Base-by-base conservation (phyloP, 2,113 vertebrate species). In the Cyprinus carpio region DNA sequence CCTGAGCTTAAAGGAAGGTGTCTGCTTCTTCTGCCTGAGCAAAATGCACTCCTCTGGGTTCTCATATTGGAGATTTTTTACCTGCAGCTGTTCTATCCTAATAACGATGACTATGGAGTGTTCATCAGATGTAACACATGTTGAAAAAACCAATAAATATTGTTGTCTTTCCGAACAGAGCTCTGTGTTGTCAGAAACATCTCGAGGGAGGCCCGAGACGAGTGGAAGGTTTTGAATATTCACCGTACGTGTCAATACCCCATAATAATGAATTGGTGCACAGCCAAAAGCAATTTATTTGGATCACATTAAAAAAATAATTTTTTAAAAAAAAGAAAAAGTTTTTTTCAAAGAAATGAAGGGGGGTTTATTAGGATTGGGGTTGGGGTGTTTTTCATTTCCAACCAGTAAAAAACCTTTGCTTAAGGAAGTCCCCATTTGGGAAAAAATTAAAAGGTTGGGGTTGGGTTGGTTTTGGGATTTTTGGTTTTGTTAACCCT, bases 221-320 rank as follows among this genome's bases (percentile, higher is more conserved):
- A 64, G 75, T 43, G 40, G 40, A 43, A 43, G 40, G 1, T 77
- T 74, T 92, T 75, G 92, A 92, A 91, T 90, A 91, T 92, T 82
- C 85, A 92, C 5, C 0, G 4, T 25, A 27, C 58, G 90, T 75
- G 87, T 93, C 82, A 86, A 90, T 91, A 80, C 0, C 56, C 85
- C 62, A 90, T 88, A 86, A 81, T 60, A 31, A 84, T 54, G 75
- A 69, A 77, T 40, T 88, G 83, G 82, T 81, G 84, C 85, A 87
- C 77, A 86, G 86, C 71, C 72, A 78, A 34, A 34, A 87, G 86
- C 88, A 74, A 2, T 69, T 78, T 69, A 58, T 84, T 83, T 87
- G 79, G 29, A 83, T 78, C 58, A 77, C 75, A 64, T 16, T n/a
- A n/a, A n/a, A n/a, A n/a, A n/a, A n/a, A n/a, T n/a, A n/a, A n/a